Conservation (phyloP, 1,140 invertebrate genomes). For the Musca vetustissima region DNA sequence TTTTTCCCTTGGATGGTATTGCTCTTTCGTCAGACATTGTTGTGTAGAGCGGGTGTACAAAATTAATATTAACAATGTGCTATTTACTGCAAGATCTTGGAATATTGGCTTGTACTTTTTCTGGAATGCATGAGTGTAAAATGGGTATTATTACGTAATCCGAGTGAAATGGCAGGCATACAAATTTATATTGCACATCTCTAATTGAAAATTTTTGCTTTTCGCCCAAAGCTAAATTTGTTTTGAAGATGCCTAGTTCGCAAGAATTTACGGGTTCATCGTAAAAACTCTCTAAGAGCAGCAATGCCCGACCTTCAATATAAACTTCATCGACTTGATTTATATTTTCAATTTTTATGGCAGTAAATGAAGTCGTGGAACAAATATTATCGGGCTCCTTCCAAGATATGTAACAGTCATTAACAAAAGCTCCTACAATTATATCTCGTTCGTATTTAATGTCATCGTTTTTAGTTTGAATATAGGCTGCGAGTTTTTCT, state of each 20-base stretch:
- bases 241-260: slow-evolving; percentile 8
- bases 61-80: too few relatives aligned
- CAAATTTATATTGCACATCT: slow-evolving; percentile 5
- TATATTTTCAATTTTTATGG: not conserved
- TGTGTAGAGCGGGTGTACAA: too few relatives aligned
- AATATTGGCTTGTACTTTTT: not conserved
- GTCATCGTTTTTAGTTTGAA: not conserved
- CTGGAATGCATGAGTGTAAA: slow-evolving; percentile 12
- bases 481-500: not conserved
- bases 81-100: too few relatives aligned
- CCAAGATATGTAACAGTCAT: slow-evolving; percentile 11
- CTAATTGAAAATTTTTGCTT: not conserved
- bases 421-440: slow-evolving; percentile 8
- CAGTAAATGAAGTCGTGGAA: not conserved
- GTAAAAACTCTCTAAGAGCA: slow-evolving; percentile 6
- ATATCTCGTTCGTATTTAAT: not conserved
- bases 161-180: not conserved
- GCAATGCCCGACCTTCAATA: not conserved
- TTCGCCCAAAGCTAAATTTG: slow-evolving; percentile 12
- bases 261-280: slow-evolving; percentile 10
- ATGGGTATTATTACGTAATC: slow-evolving; percentile 6
- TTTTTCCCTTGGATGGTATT: too few relatives aligned
- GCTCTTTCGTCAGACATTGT: too few relatives aligned
- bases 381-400: slow-evolving; percentile 8
- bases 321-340: not conserved